Conservation (phyloP, 1,140 invertebrate species). For the Scaptomyza hsui region DNA sequence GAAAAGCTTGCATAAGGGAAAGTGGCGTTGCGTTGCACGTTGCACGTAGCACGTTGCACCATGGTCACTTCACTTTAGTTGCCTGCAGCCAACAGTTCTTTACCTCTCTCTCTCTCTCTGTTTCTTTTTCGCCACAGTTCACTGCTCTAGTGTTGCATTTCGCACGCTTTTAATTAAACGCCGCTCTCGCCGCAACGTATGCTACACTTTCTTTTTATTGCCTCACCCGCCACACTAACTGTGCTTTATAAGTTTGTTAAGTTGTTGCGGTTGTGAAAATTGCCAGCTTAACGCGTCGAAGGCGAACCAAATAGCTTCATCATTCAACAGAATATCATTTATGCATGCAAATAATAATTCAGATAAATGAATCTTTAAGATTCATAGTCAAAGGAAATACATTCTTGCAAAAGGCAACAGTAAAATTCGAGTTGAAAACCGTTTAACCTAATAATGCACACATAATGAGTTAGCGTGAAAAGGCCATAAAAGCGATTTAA, state of each 20-base stretch:
- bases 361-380: no score
- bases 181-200: slow-evolving; percentile 42
- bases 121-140: not conserved
- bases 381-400: not conserved
- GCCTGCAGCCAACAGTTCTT: slow-evolving; percentile 1
- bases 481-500: slow-evolving; percentile 8
- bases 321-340: no score
- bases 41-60: not conserved
- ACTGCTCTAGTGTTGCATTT: slow-evolving; percentile 66
- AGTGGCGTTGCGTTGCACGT: slow-evolving; percentile 1
- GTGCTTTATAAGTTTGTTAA: slow-evolving; percentile 15
- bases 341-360: no score
- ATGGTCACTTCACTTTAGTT: slow-evolving; percentile 10
- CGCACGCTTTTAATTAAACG: slow-evolving; percentile 77
- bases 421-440: slow-evolving; percentile 8
- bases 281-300: slow-evolving; percentile 7
- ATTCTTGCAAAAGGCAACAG: not conserved
- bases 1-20: not conserved
- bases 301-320: no score
- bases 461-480: slow-evolving; percentile 3
- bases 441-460: slow-evolving; percentile 3
- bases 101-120: not conserved
- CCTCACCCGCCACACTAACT: slow-evolving; percentile 2
- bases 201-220: slow-evolving; percentile 29
- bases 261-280: slow-evolving; percentile 3